These are phyloP conservation scores for Mormyrus iriodes DNA, from an alignment of 2,113 vertebrate species.

Conservation along the genomic window DNA sequence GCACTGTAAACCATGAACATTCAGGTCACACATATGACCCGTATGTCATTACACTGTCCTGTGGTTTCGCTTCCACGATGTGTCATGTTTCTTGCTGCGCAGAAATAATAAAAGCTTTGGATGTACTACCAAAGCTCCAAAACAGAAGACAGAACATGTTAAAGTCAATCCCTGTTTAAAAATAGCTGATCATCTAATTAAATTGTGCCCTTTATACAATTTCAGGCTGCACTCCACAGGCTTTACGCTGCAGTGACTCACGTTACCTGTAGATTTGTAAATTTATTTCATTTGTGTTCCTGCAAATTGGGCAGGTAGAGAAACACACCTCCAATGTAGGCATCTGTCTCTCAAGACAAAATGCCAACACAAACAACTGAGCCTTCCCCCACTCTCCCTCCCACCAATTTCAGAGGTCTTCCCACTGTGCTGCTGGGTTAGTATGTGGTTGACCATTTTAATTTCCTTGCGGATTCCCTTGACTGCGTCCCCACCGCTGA, in stretches of 20 bases:
- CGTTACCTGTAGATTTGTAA: conserved; percentile 63
- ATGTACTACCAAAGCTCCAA: background rate
- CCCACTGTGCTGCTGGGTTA: conserved; percentile 61
- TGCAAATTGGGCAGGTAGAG: conserved; percentile 52
- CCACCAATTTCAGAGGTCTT: conserved; percentile 65
- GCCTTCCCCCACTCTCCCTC: conserved; percentile 45
- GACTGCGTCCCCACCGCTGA: conserved; percentile 60
- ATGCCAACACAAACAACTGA: conserved; percentile 52
- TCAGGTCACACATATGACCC: conserved; percentile 21
- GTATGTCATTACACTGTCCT: background rate
- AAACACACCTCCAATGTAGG: conserved; percentile 60
- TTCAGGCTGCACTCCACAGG: conserved; percentile 45
- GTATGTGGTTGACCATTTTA: conserved; percentile 61
- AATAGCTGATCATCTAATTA: background rate
- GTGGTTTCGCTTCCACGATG: background rate
- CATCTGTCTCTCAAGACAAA: conserved; percentile 56
- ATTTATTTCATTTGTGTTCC: conserved; percentile 64
- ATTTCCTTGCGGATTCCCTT: conserved; percentile 69
- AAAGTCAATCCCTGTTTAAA: background rate
- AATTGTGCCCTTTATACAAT: conserved; percentile 36
- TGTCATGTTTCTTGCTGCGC: too few species aligned
- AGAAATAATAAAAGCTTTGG: background rate
- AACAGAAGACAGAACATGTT: background rate
- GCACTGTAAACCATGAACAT: conserved; percentile 55
- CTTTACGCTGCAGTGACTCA: conserved; percentile 50